A percentile compares a stretch with the other conserved stretches of the same genome.
Conservation (phyloP, 2,888 invertebrate species). For the Drosophila leonis region DNA sequence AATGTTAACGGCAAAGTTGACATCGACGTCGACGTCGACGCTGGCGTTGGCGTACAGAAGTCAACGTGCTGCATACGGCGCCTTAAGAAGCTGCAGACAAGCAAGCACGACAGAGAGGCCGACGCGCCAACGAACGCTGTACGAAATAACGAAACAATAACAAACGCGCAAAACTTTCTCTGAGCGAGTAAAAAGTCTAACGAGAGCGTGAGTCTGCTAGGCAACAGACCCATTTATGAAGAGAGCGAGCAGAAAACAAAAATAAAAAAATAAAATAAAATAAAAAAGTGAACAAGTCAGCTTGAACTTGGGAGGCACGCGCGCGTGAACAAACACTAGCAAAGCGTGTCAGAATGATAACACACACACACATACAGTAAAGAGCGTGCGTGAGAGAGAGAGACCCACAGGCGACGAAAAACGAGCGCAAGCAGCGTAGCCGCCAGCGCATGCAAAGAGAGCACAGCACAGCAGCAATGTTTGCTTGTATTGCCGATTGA, state of each 20-base stretch:
- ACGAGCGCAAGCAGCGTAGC: constrained; percentile 44
- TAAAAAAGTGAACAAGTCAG: constrained; percentile 27
- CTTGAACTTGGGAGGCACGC: constrained; percentile 80
- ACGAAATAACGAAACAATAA: constrained; percentile 81
- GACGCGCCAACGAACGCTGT: constrained; percentile 62
- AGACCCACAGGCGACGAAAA: constrained; percentile 42
- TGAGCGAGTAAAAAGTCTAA: constrained; percentile 50
- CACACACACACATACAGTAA: constrained; percentile 31
- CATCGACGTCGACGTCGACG: constrained; percentile 44
- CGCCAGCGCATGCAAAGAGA: constrained; percentile 28
- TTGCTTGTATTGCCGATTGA: constrained; percentile 50
- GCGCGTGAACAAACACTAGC: constrained; percentile 77
- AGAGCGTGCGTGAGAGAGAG: constrained; percentile 9
- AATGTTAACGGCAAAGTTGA: constrained; percentile 41
- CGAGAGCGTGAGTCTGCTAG: constrained; percentile 35
- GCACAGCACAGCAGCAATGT: constrained; percentile 43
- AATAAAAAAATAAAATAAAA: background rate
- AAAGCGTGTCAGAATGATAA: constrained; percentile 78
- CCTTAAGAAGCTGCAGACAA: constrained; percentile 12
- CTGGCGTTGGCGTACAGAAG: constrained; percentile 47
- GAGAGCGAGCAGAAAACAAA: constrained; percentile 5
- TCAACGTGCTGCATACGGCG: constrained; percentile 68
- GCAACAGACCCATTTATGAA: constrained; percentile 41
- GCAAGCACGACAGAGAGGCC: constrained; percentile 23
- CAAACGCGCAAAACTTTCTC: constrained; percentile 80